A percentile compares a stretch with the other conserved stretches of the same genome.
phyloP scores from a whole-genome alignment of 2,113 vertebrate genomes.

The Caretta caretta region DNA sequence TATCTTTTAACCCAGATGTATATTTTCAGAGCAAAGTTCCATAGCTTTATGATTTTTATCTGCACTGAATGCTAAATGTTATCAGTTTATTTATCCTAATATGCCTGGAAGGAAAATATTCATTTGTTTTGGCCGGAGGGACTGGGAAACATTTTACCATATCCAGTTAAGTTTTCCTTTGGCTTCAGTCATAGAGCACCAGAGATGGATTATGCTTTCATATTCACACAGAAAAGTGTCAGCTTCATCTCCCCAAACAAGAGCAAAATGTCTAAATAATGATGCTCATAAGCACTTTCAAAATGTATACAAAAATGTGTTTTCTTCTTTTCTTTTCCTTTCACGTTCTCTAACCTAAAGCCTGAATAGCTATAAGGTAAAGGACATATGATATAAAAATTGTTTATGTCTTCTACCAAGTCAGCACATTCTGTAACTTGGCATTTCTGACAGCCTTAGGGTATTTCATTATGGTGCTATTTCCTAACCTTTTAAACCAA shows the following conservation, averaged over 20 bases:
- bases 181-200: not conserved
- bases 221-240: not conserved
- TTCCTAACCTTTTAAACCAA: conserved; percentile 31
- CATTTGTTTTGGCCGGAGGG: not conserved
- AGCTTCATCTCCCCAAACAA: not conserved
- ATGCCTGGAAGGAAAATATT: not conserved
- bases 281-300: not conserved
- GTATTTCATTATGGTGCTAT: not conserved
- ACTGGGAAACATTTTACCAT: conserved; percentile 13
- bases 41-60: not conserved
- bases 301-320: not conserved
- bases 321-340: not conserved
- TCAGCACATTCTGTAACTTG: not conserved
- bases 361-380: not conserved
- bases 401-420: conserved; percentile 2
- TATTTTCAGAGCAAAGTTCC: not conserved
- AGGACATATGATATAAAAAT: not conserved
- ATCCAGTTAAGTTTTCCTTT: not conserved
- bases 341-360: not conserved
- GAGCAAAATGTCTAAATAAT: not conserved
- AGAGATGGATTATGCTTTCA: not conserved
- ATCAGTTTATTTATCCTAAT: conserved; percentile 17
- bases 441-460: not conserved
- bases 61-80: not conserved
- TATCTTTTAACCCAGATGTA: not conserved